Evolutionary conservation across 2,113 vertebrate genomes (phyloP), one percentile per base, ranked within the genome.

Genomic region (Leptocoma aspasia): DNA sequence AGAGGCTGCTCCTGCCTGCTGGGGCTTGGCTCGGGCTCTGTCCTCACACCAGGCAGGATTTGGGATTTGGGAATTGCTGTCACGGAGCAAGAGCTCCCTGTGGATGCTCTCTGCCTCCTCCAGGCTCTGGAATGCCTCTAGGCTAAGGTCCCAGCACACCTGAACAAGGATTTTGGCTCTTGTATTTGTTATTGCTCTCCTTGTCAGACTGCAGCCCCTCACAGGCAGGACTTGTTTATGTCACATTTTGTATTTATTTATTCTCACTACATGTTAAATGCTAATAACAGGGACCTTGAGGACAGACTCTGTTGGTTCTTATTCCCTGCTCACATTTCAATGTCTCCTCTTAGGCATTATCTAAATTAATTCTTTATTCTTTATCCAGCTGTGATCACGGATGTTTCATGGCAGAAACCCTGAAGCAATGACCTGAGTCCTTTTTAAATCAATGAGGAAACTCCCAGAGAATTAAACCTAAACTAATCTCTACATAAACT

Each of bases 381-480:
- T 89, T 69, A 75, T 54, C 63, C 82, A 94, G 82, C 79, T 47
- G 14, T 57, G 90, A 72, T 91, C 92, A 49, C 2, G 37, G 88
- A 52, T 26, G 79, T 68, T 82, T 71, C 70, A 47, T 1, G 64
- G 72, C 89, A 88, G 63, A 88, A 92, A 77, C 54, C 92, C 96
- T 35, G 79, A 49, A 81, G 94, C 82, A 72, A 69, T 90, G 94
- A 93, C 88, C 94, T n/a, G n/a, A 47, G 65, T 85, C 75, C 73
- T 76, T 87, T 81, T 42, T 8, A 82, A 92, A 72, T 95, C 88
- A 86, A 54, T 61, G 80, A 73, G 72, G 49, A 72, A 80, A 72
- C 57, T 91, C 84, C 39, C 37, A 57, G 85, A 85, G 82, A 72
- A 81, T 2, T 65, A 75, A 82, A 84, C 22, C 26, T 11, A 31